Percentiles rank a stretch among this genome's conserved stretches.
Evolutionary conservation across 2,113 vertebrate genomes (phyloP).

Genomic region (Petrocephalus microphthalmus): DNA sequence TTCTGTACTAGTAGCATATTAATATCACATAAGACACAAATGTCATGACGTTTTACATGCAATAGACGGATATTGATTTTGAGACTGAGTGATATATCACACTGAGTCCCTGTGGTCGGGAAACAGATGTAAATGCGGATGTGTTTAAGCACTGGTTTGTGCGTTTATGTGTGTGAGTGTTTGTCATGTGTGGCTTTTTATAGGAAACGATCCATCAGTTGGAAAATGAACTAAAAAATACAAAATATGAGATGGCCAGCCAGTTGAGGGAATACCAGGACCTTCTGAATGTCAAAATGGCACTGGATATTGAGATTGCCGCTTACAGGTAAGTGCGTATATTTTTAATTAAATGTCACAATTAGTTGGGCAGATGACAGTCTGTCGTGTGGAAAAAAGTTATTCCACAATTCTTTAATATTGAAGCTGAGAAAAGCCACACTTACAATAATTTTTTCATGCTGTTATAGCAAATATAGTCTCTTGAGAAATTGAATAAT

Average conservation of each 20-base stretch:
- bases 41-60: not conserved
- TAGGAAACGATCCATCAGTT: slow-evolving; percentile 87
- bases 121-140: not conserved
- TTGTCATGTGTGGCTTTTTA: not conserved
- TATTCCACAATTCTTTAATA: not conserved
- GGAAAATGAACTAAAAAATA: slow-evolving; percentile 78
- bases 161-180: not conserved
- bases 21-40: not conserved
- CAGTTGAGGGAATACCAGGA: slow-evolving; percentile 92
- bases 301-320: slow-evolving; percentile 89
- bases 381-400: not conserved
- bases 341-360: not conserved
- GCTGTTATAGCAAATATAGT: not conserved
- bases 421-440: not conserved
- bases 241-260: slow-evolving; percentile 92
- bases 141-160: slow-evolving; percentile 6
- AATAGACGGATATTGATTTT: not conserved
- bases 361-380: not conserved
- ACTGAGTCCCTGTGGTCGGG: not conserved
- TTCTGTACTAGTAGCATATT: not conserved
- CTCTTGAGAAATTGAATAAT: not conserved
- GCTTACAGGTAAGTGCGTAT: slow-evolving; percentile 74
- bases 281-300: slow-evolving; percentile 94
- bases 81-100: not conserved
- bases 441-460: not conserved